Conservation (phyloP, 92 coral and sea anemone species). For the Parazoanthus atlanticus region DNA sequence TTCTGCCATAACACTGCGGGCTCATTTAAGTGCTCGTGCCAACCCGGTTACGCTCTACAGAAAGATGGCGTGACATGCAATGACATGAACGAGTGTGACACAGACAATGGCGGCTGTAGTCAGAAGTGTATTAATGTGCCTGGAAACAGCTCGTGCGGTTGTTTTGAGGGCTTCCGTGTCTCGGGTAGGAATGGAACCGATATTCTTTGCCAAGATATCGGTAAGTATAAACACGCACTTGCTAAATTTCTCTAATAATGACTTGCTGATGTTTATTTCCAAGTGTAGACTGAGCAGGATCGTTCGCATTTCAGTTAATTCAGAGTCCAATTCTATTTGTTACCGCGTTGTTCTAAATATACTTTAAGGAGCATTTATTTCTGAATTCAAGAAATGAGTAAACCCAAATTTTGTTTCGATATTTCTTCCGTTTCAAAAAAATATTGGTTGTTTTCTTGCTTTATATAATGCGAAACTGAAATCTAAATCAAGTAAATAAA, state of each 20-base stretch:
- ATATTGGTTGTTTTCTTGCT: no score
- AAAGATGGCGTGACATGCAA: conserved; percentile 79
- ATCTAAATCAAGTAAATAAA: no score
- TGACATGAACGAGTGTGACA: conserved; percentile 84
- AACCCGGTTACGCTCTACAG: conserved; percentile 68
- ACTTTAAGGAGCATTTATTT: no score
- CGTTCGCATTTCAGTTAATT: no score
- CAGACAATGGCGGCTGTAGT: conserved; percentile 83
- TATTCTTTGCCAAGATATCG: conserved; percentile 81
- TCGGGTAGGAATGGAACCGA: conserved; percentile 75
- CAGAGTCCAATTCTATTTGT: no score
- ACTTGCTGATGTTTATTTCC: background rate
- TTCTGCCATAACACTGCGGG: conserved; percentile 84
- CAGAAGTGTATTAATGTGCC: conserved; percentile 81
- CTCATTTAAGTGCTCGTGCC: conserved; percentile 95
- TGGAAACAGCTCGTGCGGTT: conserved; percentile 74
- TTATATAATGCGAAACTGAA: no score
- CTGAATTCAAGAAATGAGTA: no score
- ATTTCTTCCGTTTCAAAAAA: no score
- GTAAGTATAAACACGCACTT: conserved; percentile 47
- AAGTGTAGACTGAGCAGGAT: no score
- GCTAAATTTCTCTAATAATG: background rate
- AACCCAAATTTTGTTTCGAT: no score
- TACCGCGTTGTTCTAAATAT: no score
- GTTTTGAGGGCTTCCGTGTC: conserved; percentile 80